These are phyloP conservation scores for Zeuzera pyrina DNA, from an alignment of 2,888 invertebrate genomes.

Conservation along the genomic window DNA sequence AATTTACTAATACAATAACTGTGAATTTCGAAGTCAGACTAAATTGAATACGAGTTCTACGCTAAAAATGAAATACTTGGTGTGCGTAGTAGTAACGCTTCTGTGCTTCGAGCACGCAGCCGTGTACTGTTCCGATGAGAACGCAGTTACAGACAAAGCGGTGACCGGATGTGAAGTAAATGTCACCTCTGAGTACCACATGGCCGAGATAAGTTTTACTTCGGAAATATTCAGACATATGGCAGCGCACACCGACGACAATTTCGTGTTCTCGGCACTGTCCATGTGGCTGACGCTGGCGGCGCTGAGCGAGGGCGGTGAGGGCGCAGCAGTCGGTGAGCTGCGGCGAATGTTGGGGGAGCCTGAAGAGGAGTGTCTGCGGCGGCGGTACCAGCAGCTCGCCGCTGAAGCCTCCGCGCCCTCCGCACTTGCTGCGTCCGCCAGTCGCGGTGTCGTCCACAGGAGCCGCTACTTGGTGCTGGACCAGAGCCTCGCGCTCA, in stretches of 20 bases:
- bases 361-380: constrained; percentile 18
- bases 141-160: too few species aligned
- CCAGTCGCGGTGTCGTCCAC: constrained; percentile 16
- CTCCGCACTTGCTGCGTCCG: too few species aligned
- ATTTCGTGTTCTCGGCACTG: constrained; percentile 24
- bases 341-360: too few species aligned
- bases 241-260: constrained; percentile 8
- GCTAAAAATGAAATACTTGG: too few species aligned
- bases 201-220: constrained; percentile 9
- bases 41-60: too few species aligned
- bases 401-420: constrained; percentile 19
- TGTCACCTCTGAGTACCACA: constrained; percentile 9
- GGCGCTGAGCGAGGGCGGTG: constrained; percentile 24
- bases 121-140: too few species aligned
- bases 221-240: constrained; percentile 11
- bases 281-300: constrained; percentile 25
- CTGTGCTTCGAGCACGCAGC: too few species aligned
- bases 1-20: too few species aligned
- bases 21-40: too few species aligned
- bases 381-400: constrained; percentile 21
- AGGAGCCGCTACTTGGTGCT: constrained; percentile 17
- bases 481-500: constrained; percentile 14
- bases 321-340: constrained; percentile 13
- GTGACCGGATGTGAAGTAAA: constrained; percentile 7
- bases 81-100: too few species aligned